These are phyloP conservation scores for Drosophila robusta DNA, from an alignment of 2,888 invertebrate species.

Conservation along the genomic window DNA sequence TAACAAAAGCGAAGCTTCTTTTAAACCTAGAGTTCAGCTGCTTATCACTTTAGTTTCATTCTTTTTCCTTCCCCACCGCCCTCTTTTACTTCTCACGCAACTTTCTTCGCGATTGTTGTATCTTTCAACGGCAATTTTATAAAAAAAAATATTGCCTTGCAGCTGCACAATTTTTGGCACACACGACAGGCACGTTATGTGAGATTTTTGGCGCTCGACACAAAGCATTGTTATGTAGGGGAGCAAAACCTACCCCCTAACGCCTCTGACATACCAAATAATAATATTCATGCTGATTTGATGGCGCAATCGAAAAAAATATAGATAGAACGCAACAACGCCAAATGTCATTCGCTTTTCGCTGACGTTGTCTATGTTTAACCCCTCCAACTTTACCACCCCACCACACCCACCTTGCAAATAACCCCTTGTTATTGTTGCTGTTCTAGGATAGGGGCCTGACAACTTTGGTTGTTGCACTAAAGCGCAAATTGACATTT, in stretches of 20 bases:
- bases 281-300: slow-evolving; percentile 77
- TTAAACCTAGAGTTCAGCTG: not conserved
- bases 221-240: slow-evolving; percentile 51
- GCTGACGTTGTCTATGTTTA: slow-evolving; percentile 65
- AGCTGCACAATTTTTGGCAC: slow-evolving; percentile 49
- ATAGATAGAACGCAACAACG: slow-evolving; percentile 39
- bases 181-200: slow-evolving; percentile 71
- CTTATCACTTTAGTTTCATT: not conserved
- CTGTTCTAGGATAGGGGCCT: slow-evolving; percentile 2
- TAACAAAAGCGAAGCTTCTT: not conserved
- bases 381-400: not conserved
- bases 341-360: slow-evolving; percentile 53
- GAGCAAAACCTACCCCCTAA: not conserved
- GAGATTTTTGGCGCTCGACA: slow-evolving; percentile 59
- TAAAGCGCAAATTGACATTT: slow-evolving; percentile 78
- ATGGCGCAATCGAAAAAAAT: slow-evolving; percentile 51
- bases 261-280: slow-evolving; percentile 59
- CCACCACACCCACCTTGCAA: not conserved
- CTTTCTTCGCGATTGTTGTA: slow-evolving; percentile 10
- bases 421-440: slow-evolving; percentile 18
- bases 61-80: not conserved
- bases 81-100: not conserved
- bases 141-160: slow-evolving; percentile 63
- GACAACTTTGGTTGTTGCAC: slow-evolving; percentile 58
- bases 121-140: slow-evolving; percentile 54